Conservation (phyloP, 2,888 invertebrate genomes). For the Caenorhabditis angaria region DNA sequence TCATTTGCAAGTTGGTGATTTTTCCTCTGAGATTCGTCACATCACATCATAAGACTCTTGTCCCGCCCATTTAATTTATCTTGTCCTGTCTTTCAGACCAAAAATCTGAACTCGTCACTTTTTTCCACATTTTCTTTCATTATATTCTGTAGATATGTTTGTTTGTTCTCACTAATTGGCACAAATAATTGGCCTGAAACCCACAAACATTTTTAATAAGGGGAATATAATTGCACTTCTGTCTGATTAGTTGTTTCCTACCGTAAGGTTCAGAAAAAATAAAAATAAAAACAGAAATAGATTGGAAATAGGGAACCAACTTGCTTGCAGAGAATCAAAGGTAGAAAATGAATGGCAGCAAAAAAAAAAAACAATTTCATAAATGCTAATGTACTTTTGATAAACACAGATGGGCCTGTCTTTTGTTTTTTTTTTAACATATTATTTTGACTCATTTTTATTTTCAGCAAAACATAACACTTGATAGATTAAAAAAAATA, state of each 20-base stretch:
- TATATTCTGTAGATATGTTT: neutral
- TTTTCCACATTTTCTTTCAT: too few relatives aligned
- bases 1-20: too few relatives aligned
- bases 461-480: neutral
- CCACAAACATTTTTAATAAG: constrained; percentile 1
- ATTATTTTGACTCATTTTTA: neutral
- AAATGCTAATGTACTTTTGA: constrained; percentile 4
- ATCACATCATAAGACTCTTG: neutral
- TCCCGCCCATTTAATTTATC: neutral
- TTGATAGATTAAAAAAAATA: too few relatives aligned
- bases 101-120: constrained; percentile 1
- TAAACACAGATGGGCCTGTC: constrained; percentile 1
- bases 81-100: too few relatives aligned
- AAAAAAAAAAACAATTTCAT: neutral
- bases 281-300: neutral
- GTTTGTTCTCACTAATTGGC: neutral
- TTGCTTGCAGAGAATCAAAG: too few relatives aligned
- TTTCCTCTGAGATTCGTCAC: neutral
- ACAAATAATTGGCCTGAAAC: neutral
- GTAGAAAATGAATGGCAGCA: too few relatives aligned
- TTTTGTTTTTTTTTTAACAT: neutral
- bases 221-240: neutral
- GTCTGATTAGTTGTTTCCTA: neutral
- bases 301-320: neutral
- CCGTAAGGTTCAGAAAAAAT: neutral